Evolutionary conservation across 2,113 vertebrate species (phyloP).

Genomic region (Myiozetetes cayanensis): DNA sequence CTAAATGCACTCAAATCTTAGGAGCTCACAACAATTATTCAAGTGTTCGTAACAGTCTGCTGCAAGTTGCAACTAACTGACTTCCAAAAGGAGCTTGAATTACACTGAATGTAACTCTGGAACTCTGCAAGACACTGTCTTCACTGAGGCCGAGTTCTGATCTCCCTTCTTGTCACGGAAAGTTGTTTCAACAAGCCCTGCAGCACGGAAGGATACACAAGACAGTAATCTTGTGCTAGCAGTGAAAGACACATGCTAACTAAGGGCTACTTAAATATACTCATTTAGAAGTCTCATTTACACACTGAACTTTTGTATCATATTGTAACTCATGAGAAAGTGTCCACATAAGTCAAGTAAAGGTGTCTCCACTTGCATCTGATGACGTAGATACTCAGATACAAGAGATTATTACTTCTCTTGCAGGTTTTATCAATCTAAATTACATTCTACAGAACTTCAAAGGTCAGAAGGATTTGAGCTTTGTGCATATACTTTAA

Average conservation of each 20-base stretch:
- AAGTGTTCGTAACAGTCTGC: neutral
- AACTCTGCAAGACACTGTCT: neutral
- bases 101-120: neutral
- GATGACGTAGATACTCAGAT: neutral
- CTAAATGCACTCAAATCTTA: neutral
- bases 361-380: neutral
- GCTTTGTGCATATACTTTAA: neutral
- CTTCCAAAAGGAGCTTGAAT: neutral
- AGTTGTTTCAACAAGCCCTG: neutral
- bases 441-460: neutral
- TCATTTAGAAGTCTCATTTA: neutral
- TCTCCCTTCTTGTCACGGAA: neutral
- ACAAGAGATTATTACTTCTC: neutral
- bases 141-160: neutral
- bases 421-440: neutral
- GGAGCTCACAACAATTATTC: neutral
- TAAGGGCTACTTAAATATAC: neutral
- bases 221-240: neutral
- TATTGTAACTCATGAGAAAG: neutral
- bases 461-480: neutral
- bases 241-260: neutral
- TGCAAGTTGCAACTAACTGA: neutral
- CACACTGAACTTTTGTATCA: neutral
- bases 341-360: neutral
- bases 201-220: neutral